Percentiles rank a stretch among this genome's conserved stretches.
Conservation (phyloP, 2,797 vertebrate species). For the Spinus olivaceus region DNA sequence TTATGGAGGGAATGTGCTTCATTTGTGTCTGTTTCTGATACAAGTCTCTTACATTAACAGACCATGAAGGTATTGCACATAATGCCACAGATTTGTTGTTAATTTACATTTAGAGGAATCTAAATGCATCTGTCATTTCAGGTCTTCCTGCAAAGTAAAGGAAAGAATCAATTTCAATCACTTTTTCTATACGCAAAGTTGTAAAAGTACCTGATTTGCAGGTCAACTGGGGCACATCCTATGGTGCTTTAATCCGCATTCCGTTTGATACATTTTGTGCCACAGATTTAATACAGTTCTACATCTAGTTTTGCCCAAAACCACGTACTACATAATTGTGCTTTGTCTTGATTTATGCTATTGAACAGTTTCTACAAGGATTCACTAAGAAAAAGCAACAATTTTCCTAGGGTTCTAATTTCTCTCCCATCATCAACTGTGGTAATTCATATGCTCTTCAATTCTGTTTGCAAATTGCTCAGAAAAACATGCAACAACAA, state of each 20-base stretch:
- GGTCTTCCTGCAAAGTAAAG: background rate
- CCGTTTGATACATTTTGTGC: background rate
- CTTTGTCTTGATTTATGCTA: background rate
- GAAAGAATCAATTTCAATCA: background rate
- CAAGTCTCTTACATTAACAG: background rate
- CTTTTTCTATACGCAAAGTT: background rate
- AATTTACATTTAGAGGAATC: background rate
- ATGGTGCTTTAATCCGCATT: background rate
- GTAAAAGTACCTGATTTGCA: background rate
- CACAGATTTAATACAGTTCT: background rate
- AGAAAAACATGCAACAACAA: background rate
- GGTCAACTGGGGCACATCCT: background rate
- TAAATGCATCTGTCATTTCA: background rate
- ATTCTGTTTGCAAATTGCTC: background rate
- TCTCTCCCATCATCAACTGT: background rate
- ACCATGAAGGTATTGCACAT: background rate
- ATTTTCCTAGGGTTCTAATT: background rate
- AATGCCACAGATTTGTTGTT: background rate
- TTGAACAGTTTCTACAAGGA: background rate
- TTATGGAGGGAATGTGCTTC: background rate
- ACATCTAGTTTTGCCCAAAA: background rate
- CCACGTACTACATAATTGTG: rapidly evolving
- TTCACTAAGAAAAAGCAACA: background rate
- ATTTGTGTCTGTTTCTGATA: background rate
- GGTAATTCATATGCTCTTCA: background rate